Percentiles rank a stretch among this genome's conserved stretches.
Conservation (phyloP, 2,797 vertebrate genomes). For the Caiman crocodilus region DNA sequence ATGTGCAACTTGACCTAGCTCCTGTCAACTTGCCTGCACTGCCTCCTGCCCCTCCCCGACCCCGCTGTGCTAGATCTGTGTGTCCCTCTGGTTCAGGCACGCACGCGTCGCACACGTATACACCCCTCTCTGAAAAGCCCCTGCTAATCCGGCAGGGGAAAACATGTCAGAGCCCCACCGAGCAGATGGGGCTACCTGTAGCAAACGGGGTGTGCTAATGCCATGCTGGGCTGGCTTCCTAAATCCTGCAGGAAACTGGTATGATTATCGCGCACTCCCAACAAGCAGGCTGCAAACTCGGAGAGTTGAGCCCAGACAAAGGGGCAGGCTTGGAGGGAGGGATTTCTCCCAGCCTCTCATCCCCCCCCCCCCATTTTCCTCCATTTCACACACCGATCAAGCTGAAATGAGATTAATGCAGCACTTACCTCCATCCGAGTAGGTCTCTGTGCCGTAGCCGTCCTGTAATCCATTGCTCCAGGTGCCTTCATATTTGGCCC, state of each 20-base stretch:
- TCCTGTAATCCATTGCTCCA: conserved; percentile 99
- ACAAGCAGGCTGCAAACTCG: neutral
- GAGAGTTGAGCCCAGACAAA: neutral
- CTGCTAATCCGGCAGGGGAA: fast-evolving
- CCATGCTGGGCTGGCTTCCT: neutral
- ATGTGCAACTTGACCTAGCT: conserved; percentile 4
- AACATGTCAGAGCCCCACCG: neutral
- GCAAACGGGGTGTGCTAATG: conserved; percentile 35
- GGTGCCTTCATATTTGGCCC: conserved; percentile 97
- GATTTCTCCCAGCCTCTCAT: neutral
- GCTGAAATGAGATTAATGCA: neutral
- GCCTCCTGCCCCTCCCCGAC: neutral
- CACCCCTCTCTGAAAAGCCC: neutral
- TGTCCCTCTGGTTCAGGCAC: fast-evolving
- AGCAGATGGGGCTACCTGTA: conserved; percentile 71
- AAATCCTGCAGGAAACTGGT: neutral
- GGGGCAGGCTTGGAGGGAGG: fast-evolving
- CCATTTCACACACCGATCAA: fast-evolving
- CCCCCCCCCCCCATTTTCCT: neutral
- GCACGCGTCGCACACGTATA: neutral
- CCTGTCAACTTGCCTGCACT: neutral
- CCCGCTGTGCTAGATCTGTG: neutral
- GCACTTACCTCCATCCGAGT: conserved; percentile 97
- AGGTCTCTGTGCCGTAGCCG: conserved; percentile 98
- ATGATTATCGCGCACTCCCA: neutral